Percentiles rank a stretch among this genome's conserved stretches.
phyloP scores from a whole-genome alignment of 2,797 vertebrate species.

The Sciaenops ocellatus region DNA sequence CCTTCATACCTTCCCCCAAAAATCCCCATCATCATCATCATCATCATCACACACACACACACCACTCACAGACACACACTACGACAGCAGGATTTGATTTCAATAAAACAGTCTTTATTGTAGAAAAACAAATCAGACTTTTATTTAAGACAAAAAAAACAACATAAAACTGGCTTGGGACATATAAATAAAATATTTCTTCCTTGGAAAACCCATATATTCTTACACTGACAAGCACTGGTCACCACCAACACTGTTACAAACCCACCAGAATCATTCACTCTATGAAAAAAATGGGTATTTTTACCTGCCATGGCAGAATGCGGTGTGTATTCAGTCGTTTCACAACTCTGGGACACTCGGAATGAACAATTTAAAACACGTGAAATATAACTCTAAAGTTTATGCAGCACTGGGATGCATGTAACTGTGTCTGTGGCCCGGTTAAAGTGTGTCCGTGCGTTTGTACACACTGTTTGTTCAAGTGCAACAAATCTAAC shows the following conservation, averaged over 20 bases:
- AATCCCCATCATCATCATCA: conserved; percentile 16
- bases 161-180: conserved; percentile 55
- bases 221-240: conserved; percentile 36
- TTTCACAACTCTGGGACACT: conserved; percentile 2
- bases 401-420: conserved; percentile 5
- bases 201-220: conserved; percentile 54
- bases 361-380: background rate
- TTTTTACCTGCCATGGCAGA: conserved; percentile 15
- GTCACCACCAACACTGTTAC: conserved; percentile 7
- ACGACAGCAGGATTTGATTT: conserved; percentile 30
- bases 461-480: conserved; percentile 10
- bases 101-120: conserved; percentile 77
- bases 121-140: conserved; percentile 68
- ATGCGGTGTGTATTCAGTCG: conserved; percentile 6
- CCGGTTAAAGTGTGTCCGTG: background rate
- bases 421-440: background rate
- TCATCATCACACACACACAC: background rate
- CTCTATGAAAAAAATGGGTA: background rate
- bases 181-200: conserved; percentile 81
- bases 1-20: conserved; percentile 20
- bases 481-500: conserved; percentile 14
- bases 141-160: conserved; percentile 44
- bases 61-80: conserved; percentile 7
- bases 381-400: background rate
- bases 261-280: conserved; percentile 21